phyloP scores from a whole-genome alignment of 2,797 vertebrate genomes.

The Mormyrus hasselquistii region DNA sequence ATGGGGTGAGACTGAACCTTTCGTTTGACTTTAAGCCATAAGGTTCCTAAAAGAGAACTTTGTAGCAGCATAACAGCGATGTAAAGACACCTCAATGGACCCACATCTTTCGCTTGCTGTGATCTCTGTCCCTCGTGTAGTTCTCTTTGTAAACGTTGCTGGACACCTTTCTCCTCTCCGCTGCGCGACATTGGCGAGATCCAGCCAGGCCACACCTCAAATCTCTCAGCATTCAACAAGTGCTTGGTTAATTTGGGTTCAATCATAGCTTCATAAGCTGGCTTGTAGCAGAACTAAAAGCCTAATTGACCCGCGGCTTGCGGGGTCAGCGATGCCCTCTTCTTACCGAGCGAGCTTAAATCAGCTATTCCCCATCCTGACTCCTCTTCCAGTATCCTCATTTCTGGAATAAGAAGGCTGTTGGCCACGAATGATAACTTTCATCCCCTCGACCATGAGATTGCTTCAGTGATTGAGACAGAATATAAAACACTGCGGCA shows the following conservation, averaged over 20 bases:
- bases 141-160: not conserved
- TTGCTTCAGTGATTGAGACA: not conserved
- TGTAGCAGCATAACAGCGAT: not conserved
- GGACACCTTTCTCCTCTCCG: not conserved
- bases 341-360: not conserved
- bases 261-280: not conserved
- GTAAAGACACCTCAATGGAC: not conserved
- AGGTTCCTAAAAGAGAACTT: not conserved
- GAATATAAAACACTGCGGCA: not conserved
- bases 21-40: not conserved
- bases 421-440: not conserved
- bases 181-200: not conserved
- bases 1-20: not conserved
- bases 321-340: not conserved
- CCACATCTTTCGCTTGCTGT: not conserved
- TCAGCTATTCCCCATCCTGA: not conserved
- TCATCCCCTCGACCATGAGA: not conserved
- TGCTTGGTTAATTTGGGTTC: not conserved
- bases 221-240: conserved; percentile 1
- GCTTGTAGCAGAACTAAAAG: not conserved
- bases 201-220: not conserved
- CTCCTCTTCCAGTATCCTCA: not conserved
- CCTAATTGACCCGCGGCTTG: not conserved
- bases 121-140: not conserved
- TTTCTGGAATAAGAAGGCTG: not conserved